Conservation (phyloP, 2,888 invertebrate species). For the Venustoraphidia nigricollis region DNA sequence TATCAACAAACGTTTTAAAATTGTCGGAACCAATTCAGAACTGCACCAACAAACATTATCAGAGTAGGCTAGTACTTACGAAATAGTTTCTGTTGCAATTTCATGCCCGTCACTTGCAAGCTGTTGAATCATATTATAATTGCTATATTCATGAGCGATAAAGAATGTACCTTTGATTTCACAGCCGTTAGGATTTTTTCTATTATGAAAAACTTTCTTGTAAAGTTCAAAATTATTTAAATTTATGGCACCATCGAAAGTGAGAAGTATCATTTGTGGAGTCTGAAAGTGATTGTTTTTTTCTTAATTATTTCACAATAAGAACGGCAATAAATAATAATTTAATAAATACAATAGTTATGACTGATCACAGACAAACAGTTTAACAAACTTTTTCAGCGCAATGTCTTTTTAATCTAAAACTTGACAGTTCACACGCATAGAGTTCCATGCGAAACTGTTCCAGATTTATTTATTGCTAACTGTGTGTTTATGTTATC, state of each 20-base stretch:
- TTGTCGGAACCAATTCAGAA: no score
- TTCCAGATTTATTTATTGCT: no score
- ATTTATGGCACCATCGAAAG: constrained; percentile 88
- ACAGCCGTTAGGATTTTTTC: constrained; percentile 81
- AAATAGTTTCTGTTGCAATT: constrained; percentile 53
- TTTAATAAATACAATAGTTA: no score
- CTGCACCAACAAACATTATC: no score
- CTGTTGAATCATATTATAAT: constrained; percentile 85
- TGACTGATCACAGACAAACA: not conserved
- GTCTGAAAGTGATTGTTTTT: constrained; percentile 42
- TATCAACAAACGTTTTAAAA: not conserved
- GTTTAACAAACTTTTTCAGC: constrained; percentile 1
- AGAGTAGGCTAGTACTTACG: constrained; percentile 35
- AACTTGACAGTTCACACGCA: not conserved
- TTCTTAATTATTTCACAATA: not conserved
- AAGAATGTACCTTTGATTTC: constrained; percentile 84
- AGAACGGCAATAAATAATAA: no score
- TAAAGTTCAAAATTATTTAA: constrained; percentile 82
- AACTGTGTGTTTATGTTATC: no score
- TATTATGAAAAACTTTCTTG: constrained; percentile 66
- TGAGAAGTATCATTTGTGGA: constrained; percentile 83
- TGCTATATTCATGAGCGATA: constrained; percentile 80
- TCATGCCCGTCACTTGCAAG: constrained; percentile 83
- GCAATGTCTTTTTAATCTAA: not conserved
- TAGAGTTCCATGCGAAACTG: no score